Evolutionary conservation across 2,113 vertebrate genomes (phyloP).

Genomic region (Riparia riparia): DNA sequence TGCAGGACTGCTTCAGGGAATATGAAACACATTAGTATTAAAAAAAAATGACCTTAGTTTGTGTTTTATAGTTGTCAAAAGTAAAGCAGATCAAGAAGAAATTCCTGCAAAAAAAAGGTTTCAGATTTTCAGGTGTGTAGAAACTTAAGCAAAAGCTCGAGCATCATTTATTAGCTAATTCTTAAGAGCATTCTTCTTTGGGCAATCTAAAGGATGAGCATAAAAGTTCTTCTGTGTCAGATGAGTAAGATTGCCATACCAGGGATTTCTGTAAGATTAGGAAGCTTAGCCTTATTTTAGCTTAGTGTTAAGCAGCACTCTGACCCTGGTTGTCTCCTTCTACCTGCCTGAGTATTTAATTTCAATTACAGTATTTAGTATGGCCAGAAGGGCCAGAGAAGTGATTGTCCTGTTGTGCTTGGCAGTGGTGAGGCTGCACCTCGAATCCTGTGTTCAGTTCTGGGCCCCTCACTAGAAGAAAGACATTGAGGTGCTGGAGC

Average conservation of each 20-base stretch:
- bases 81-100: neutral
- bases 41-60: neutral
- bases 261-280: neutral
- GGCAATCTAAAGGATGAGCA: neutral
- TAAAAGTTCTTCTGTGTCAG: neutral
- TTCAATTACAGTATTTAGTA: neutral
- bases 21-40: neutral
- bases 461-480: neutral
- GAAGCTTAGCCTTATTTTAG: neutral
- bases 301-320: neutral
- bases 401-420: neutral
- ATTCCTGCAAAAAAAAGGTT: neutral
- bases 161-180: neutral
- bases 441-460: neutral
- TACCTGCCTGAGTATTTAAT: neutral
- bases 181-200: neutral
- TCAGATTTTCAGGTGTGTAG: neutral
- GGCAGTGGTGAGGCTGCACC: neutral
- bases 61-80: neutral
- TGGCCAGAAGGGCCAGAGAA: neutral
- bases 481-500: neutral
- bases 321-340: neutral
- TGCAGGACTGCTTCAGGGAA: neutral
- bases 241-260: neutral
- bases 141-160: neutral